Conservation (phyloP, 2,113 vertebrate genomes). For the Cavia porcellus region DNA sequence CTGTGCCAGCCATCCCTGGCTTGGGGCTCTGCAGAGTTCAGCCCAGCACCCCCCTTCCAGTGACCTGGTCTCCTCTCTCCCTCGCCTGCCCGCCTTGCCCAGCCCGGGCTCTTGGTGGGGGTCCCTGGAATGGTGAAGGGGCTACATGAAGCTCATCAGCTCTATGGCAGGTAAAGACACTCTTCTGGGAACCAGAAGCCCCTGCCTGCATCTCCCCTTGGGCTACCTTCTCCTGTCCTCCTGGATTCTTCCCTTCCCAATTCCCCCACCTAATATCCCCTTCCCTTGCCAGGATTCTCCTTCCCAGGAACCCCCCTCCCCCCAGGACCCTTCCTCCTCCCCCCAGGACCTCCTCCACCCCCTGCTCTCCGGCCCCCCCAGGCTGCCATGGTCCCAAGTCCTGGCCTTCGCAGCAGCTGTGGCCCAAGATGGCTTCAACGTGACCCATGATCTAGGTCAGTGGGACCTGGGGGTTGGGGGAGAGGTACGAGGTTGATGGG, state of each 20-base stretch:
- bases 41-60: conserved; percentile 85
- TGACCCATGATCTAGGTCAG: conserved; percentile 97
- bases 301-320: conserved; percentile 74
- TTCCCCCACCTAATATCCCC: conserved; percentile 75
- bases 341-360: conserved; percentile 79
- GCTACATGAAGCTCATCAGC: conserved; percentile 94
- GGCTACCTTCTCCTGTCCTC: conserved; percentile 64
- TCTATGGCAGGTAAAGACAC: conserved; percentile 94
- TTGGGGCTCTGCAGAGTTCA: conserved; percentile 84
- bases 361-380: conserved; percentile 85
- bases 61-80: conserved; percentile 81
- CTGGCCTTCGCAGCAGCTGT: conserved; percentile 92
- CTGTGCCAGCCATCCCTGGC: conserved; percentile 81
- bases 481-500: conserved; percentile 39
- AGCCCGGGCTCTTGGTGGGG: conserved; percentile 96
- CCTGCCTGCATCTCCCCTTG: conserved; percentile 59
- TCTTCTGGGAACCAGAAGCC: conserved; percentile 10
- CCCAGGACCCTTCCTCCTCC: conserved; percentile 76
- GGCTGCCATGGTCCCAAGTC: conserved; percentile 94
- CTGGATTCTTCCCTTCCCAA: conserved; percentile 74
- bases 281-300: conserved; percentile 79
- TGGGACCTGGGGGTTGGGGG: conserved; percentile 51
- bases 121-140: conserved; percentile 97
- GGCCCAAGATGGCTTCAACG: conserved; percentile 96
- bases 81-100: conserved; percentile 77